phyloP scores from a whole-genome alignment of 64 coral and sea anemone species.

The Actinia equina region DNA sequence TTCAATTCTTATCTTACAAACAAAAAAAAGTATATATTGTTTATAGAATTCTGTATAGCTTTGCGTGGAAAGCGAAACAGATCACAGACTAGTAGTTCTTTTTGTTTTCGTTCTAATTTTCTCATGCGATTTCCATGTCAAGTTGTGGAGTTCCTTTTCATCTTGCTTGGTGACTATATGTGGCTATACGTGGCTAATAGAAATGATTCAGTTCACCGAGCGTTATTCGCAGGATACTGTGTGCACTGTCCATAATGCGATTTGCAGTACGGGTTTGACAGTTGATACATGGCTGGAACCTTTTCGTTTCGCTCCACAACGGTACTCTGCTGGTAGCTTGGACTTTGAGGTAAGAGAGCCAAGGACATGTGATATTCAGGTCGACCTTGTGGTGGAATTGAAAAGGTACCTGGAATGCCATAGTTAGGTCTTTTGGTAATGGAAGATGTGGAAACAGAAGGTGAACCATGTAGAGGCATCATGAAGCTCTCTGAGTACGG shows the following conservation, averaged over 20 bases:
- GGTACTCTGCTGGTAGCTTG: slow-evolving; percentile 53
- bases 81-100: background rate
- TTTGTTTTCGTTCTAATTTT: no score
- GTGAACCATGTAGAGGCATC: slow-evolving; percentile 51
- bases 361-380: slow-evolving; percentile 73
- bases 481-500: slow-evolving; percentile 79
- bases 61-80: background rate
- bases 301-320: slow-evolving; percentile 29
- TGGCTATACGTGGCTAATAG: no score
- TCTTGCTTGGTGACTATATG: background rate
- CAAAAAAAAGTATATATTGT: background rate
- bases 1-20: background rate
- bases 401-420: slow-evolving; percentile 47
- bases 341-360: slow-evolving; percentile 52
- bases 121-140: no score
- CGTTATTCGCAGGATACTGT: background rate
- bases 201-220: background rate
- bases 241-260: slow-evolving; percentile 45
- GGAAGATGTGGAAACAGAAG: slow-evolving; percentile 40
- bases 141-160: background rate
- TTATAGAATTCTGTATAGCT: background rate
- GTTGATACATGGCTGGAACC: slow-evolving; percentile 19
- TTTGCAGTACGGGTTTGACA: slow-evolving; percentile 52
- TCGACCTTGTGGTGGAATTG: slow-evolving; percentile 38
- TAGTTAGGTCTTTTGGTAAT: slow-evolving; percentile 61